phyloP scores from a whole-genome alignment of 2,888 invertebrate genomes.

The Strigamia transsilvanica region DNA sequence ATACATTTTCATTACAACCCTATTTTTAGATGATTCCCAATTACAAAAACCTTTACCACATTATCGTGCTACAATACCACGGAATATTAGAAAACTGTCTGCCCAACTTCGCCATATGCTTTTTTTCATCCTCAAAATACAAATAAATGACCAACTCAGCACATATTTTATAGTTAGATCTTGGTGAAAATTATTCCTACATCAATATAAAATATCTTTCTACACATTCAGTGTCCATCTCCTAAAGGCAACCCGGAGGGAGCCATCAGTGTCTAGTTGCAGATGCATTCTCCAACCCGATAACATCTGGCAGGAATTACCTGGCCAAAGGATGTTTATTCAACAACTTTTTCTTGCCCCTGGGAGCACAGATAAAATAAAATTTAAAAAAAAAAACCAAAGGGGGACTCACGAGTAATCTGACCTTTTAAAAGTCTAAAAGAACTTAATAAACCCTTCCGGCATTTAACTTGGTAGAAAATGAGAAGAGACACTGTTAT shows the following conservation, averaged over 20 bases:
- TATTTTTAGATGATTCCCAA: neutral
- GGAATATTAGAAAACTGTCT: constrained; percentile 15
- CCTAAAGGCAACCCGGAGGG: neutral
- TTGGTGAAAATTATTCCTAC: constrained; percentile 27
- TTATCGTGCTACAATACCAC: neutral
- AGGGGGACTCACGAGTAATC: neutral
- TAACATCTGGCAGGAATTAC: constrained; percentile 43
- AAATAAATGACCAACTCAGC: constrained; percentile 6
- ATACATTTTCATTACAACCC: too few species aligned
- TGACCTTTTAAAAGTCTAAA: constrained; percentile 32
- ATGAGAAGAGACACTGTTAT: constrained; percentile 9
- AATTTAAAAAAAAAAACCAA: neutral
- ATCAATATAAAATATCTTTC: constrained; percentile 7
- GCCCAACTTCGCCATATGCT: neutral
- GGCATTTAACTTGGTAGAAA: constrained; percentile 14
- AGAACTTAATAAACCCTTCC: constrained; percentile 17
- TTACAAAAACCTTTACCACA: neutral
- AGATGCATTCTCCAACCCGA: constrained; percentile 32
- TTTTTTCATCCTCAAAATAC: neutral
- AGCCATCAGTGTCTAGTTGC: constrained; percentile 3
- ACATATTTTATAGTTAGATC: constrained; percentile 34
- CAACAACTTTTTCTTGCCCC: constrained; percentile 34
- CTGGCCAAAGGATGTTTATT: constrained; percentile 41
- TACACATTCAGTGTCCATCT: constrained; percentile 27
- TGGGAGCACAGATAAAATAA: constrained; percentile 1